A percentile compares a stretch with the other conserved stretches of the same genome.
Conservation (phyloP, 1,140 invertebrate species). For the Bombus huntii region DNA sequence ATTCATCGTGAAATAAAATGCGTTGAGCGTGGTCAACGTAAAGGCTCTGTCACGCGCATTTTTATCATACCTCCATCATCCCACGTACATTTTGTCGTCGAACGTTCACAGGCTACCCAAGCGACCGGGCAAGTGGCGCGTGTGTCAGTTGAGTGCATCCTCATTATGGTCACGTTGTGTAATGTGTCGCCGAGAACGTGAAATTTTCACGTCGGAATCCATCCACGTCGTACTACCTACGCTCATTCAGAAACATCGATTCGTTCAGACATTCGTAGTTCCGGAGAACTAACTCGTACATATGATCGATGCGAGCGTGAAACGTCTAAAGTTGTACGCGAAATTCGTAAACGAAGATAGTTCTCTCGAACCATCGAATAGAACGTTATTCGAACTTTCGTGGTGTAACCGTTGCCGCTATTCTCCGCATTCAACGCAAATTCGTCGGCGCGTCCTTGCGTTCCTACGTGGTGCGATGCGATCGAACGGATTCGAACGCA, state of each 20-base stretch:
- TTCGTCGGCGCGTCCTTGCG: background rate
- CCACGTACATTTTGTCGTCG: background rate
- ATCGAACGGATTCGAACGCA: conserved; percentile 56
- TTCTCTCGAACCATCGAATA: too few relatives aligned
- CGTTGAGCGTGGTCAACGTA: background rate
- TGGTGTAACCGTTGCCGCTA: background rate
- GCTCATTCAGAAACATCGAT: conserved; percentile 8
- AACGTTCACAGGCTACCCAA: background rate
- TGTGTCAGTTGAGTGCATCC: conserved; percentile 36
- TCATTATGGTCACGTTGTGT: conserved; percentile 30
- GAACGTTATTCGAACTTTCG: too few relatives aligned
- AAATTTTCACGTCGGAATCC: conserved; percentile 15
- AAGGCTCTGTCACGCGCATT: conserved; percentile 3
- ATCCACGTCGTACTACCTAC: background rate
- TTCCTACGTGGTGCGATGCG: background rate
- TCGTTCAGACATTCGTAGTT: background rate
- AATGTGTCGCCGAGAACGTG: background rate
- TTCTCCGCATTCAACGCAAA: background rate
- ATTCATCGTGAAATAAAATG: conserved; percentile 17
- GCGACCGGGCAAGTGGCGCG: conserved; percentile 12
- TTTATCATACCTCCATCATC: conserved; percentile 16
- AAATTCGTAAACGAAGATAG: background rate
- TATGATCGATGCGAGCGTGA: background rate
- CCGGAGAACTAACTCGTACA: background rate
- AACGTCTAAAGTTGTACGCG: background rate